These are phyloP conservation scores for Pseudeuparius sepicola DNA, from an alignment of 2,888 invertebrate species.

Conservation along the genomic window DNA sequence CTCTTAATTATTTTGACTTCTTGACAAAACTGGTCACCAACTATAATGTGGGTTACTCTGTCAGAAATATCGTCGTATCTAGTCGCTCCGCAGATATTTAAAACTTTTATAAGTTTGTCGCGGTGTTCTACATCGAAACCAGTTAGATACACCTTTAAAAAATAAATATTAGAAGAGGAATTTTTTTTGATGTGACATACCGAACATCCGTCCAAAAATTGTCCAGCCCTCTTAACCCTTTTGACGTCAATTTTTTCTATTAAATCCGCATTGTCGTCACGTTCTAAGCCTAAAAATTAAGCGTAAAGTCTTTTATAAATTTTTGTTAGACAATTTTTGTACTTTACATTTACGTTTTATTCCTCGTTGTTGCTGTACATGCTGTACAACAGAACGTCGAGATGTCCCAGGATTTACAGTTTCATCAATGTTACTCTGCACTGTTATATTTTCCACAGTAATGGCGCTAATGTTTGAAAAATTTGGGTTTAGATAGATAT, in stretches of 20 bases:
- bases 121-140: slow-evolving; percentile 53
- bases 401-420: slow-evolving; percentile 13
- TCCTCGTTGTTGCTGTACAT: too few species aligned
- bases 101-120: slow-evolving; percentile 58
- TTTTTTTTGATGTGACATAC: slow-evolving; percentile 14
- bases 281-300: too few species aligned
- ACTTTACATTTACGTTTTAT: too few species aligned
- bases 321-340: too few species aligned
- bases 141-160: slow-evolving; percentile 52
- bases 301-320: too few species aligned
- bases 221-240: slow-evolving; percentile 60
- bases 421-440: slow-evolving; percentile 19
- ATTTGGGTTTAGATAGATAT: slow-evolving; percentile 36
- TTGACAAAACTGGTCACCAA: slow-evolving; percentile 47
- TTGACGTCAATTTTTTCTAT: slow-evolving; percentile 49
- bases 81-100: slow-evolving; percentile 75
- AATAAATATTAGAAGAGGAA: slow-evolving; percentile 1
- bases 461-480: slow-evolving; percentile 44
- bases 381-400: neutral
- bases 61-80: slow-evolving; percentile 67
- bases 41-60: slow-evolving; percentile 70
- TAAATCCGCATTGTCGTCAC: slow-evolving; percentile 23
- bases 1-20: slow-evolving; percentile 39
- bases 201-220: slow-evolving; percentile 83
- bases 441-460: slow-evolving; percentile 16